Evolutionary conservation across 2,888 invertebrate species (phyloP).

Genomic region (Chloromyia formosa): DNA sequence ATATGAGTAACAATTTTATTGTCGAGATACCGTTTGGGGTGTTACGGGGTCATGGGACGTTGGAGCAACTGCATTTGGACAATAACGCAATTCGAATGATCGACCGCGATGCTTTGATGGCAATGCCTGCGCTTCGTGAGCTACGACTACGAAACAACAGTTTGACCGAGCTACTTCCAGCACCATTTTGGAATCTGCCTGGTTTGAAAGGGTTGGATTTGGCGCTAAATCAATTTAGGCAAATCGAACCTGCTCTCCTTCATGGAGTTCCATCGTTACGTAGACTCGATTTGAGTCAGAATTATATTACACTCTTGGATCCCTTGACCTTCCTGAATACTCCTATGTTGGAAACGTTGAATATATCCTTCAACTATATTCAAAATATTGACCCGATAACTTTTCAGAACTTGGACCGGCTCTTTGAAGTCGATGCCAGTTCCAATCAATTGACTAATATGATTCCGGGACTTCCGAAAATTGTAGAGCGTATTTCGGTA

Average conservation of each 20-base stretch:
- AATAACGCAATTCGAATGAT: constrained; percentile 79
- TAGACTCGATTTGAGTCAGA: constrained; percentile 79
- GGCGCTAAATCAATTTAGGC: constrained; percentile 77
- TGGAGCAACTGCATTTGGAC: constrained; percentile 83
- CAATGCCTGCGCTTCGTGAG: constrained; percentile 84
- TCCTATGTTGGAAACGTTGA: constrained; percentile 79
- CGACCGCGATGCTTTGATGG: constrained; percentile 81
- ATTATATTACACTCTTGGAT: constrained; percentile 75
- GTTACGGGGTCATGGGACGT: constrained; percentile 78
- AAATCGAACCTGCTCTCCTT: constrained; percentile 76
- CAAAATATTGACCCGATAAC: constrained; percentile 78
- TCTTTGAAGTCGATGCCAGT: constrained; percentile 83
- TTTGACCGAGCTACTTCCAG: constrained; percentile 74
- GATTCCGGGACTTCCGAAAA: constrained; percentile 80
- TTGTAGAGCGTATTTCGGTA: constrained; percentile 78
- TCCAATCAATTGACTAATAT: constrained; percentile 77
- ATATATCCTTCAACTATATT: constrained; percentile 80
- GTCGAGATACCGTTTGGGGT: constrained; percentile 81
- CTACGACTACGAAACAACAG: constrained; percentile 85
- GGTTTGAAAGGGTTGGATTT: constrained; percentile 85
- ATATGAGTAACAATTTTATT: constrained; percentile 80
- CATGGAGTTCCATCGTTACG: constrained; percentile 79
- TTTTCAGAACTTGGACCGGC: constrained; percentile 75
- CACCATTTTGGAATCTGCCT: constrained; percentile 86
- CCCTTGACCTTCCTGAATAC: constrained; percentile 78